Percentiles rank a stretch among this genome's conserved stretches.
phyloP scores from a whole-genome alignment of 2,113 vertebrate genomes.

The Vicugna pacos region DNA sequence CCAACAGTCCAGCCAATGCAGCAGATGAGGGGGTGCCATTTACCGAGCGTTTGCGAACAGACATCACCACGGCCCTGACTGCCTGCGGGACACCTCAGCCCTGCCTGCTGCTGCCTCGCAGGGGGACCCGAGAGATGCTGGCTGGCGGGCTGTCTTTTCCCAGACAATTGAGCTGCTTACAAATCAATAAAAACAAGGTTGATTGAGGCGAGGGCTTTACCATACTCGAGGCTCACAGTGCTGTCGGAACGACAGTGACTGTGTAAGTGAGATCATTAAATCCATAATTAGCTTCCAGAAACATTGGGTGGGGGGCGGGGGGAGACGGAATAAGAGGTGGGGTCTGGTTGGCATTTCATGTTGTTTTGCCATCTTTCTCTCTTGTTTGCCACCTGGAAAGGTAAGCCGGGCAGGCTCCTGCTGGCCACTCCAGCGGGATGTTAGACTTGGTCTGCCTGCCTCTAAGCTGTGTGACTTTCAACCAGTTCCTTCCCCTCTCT shows the following conservation, averaged over 20 bases:
- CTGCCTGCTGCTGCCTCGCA: slow-evolving; percentile 69
- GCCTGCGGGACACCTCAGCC: slow-evolving; percentile 80
- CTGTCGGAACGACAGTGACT: slow-evolving; percentile 75
- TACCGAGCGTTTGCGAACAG: slow-evolving; percentile 83
- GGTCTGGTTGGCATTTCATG: slow-evolving; percentile 52
- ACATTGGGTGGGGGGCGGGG: not conserved
- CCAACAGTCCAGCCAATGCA: slow-evolving; percentile 79
- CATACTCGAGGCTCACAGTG: slow-evolving; percentile 67
- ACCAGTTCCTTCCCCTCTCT: not conserved
- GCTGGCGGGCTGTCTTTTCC: slow-evolving; percentile 72
- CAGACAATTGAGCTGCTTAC: slow-evolving; percentile 83
- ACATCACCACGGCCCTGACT: slow-evolving; percentile 77
- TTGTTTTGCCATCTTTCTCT: slow-evolving; percentile 46
- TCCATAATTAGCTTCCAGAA: slow-evolving; percentile 81
- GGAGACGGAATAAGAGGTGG: slow-evolving; percentile 45
- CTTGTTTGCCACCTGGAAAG: slow-evolving; percentile 44
- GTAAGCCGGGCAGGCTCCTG: not conserved
- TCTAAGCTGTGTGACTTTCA: not conserved
- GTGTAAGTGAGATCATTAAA: slow-evolving; percentile 80
- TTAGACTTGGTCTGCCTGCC: no score
- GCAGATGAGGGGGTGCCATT: slow-evolving; percentile 81
- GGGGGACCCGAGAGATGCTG: slow-evolving; percentile 79
- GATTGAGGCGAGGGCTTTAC: slow-evolving; percentile 79
- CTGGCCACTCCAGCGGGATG: fast-evolving
- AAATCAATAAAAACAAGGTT: slow-evolving; percentile 85